Evolutionary conservation across 2,797 vertebrate genomes (phyloP), one percentile per base, ranked within the genome.

Genomic region (Bradypodion pumilum): DNA sequence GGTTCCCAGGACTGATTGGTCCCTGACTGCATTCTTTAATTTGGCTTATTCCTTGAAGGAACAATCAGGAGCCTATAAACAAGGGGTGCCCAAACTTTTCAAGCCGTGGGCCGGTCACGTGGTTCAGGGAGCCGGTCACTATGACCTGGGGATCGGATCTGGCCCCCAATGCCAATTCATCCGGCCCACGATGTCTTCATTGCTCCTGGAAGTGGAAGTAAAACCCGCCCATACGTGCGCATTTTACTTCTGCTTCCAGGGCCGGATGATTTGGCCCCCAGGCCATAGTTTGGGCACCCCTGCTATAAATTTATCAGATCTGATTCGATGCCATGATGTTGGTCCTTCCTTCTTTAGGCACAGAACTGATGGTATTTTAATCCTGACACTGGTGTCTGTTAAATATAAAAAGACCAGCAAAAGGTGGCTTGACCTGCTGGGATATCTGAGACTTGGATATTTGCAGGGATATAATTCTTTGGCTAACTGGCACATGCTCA

Each of bases 401-500:
- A 68, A 75, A 40, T 79, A 60, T 69, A 62, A 68, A 29, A 6
- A 52, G 49, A 25, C 81, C 81, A 7, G 25, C n/a, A 68, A 25
- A 7, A 25, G 46, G 63, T 37, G 27, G 25, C 37, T 68, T 75
- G 85, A 74, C 62, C 83, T 60, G 37, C 13, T 32, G 5, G 44
- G 44, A 72, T 15, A 69, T 44, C 68, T 21, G 46, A 8, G 37
- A 29, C 29, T 44, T 1, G 21, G 75, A 69, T 46, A 37, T 74
- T 78, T 46, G 46, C 74, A 2, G 77, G 27, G 3, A 29, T 35
- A 19, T 82, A 83, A 83, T 86, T 85, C n/a, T 2, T 16, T 15
- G 1, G 69, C 78, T 62, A 42, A 25, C 40, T 32, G 29, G 27
- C 25, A 15, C 29, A 37, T 2, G 21, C 49, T 69, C 69, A 49